Conservation (phyloP, 2,113 vertebrate genomes). For the Anguilla japonica region DNA sequence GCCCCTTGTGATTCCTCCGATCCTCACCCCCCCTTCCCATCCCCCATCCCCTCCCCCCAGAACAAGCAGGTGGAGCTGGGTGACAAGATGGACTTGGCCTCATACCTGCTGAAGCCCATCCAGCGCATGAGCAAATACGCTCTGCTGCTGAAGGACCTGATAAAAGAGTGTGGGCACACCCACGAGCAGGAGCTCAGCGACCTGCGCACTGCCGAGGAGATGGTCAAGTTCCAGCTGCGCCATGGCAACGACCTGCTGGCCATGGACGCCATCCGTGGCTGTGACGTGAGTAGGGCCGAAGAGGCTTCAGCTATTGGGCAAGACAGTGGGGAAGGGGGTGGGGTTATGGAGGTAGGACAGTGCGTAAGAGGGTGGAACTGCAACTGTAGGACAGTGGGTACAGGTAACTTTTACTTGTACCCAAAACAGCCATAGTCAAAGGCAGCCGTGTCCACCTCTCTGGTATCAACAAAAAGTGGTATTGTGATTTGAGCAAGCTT, state of each 20-base stretch:
- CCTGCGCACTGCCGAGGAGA: conserved; percentile 83
- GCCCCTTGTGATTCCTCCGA: neutral
- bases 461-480: no score
- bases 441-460: no score
- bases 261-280: conserved; percentile 94
- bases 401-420: no score
- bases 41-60: conserved; percentile 53
- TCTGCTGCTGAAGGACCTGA: conserved; percentile 89
- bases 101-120: conserved; percentile 93
- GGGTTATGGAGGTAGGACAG: neutral
- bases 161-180: conserved; percentile 82
- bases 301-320: neutral
- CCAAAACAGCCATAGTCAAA: no score
- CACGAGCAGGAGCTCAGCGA: conserved; percentile 84
- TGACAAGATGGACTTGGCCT: conserved; percentile 94
- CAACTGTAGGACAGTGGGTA: no score
- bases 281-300: conserved; percentile 76
- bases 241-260: conserved; percentile 95
- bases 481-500: no score
- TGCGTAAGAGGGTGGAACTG: neutral
- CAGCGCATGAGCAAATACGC: conserved; percentile 97
- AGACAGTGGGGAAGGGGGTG: neutral
- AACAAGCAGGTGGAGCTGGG: conserved; percentile 88
- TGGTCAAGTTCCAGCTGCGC: conserved; percentile 93
- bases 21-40: neutral